Conservation (phyloP, 2,888 invertebrate species). For the Dinocampus coccinellae region DNA sequence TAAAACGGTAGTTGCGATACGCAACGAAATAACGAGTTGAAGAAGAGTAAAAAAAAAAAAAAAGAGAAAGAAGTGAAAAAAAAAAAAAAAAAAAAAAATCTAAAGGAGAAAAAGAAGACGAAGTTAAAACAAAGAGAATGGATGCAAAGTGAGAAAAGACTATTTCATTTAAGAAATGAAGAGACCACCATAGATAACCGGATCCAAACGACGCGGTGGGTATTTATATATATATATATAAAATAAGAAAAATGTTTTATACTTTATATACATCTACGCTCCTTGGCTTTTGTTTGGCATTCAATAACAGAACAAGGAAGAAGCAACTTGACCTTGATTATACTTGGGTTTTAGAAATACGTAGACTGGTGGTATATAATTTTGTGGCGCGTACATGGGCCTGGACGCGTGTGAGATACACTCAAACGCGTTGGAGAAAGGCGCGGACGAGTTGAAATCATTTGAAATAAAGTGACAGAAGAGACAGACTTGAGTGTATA, state of each 20-base stretch:
- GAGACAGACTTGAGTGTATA: slow-evolving; percentile 9
- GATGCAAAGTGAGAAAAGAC: neutral
- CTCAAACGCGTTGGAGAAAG: slow-evolving; percentile 27
- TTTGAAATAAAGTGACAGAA: slow-evolving; percentile 22
- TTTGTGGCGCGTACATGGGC: neutral
- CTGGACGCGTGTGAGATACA: slow-evolving; percentile 16
- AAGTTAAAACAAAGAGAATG: neutral
- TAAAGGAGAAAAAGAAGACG: neutral
- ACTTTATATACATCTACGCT: neutral
- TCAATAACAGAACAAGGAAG: slow-evolving; percentile 19
- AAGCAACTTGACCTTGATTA: slow-evolving; percentile 34
- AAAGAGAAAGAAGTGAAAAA: neutral
- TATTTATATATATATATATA: neutral
- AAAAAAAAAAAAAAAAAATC: neutral
- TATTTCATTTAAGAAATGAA: slow-evolving; percentile 3
- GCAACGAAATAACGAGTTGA: neutral
- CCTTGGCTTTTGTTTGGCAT: slow-evolving; percentile 20
- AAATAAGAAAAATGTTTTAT: neutral
- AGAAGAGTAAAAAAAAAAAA: neutral
- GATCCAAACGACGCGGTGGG: slow-evolving; percentile 1
- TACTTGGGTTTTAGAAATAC: slow-evolving; percentile 29
- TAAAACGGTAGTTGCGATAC: slow-evolving; percentile 1
- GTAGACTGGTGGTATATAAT: slow-evolving; percentile 13
- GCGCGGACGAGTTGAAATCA: slow-evolving; percentile 26
- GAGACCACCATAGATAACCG: neutral